phyloP scores from a whole-genome alignment of 2,797 vertebrate genomes.

The Uromys caudimaculatus region DNA sequence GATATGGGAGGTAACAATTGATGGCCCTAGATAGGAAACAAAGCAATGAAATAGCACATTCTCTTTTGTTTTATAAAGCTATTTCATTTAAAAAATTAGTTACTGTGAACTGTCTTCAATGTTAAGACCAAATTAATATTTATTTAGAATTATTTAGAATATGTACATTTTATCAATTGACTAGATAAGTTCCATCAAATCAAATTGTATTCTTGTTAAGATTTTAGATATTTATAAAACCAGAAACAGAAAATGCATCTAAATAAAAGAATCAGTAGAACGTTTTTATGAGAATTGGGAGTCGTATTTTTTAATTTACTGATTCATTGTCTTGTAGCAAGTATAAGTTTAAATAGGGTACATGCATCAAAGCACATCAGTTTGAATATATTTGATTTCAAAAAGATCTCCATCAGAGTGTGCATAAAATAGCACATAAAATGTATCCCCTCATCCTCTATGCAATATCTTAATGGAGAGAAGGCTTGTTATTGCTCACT shows the following conservation, averaged over 20 bases:
- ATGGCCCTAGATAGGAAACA: not conserved
- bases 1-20: fast-evolving
- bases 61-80: not conserved
- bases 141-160: not conserved
- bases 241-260: not conserved
- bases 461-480: not conserved
- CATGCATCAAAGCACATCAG: not conserved
- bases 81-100: not conserved
- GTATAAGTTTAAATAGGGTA: not conserved
- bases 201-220: not conserved
- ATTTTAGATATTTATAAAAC: not conserved
- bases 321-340: not conserved
- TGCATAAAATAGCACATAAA: not conserved
- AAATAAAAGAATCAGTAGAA: not conserved
- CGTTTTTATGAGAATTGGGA: not conserved
- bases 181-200: not conserved
- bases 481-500: not conserved
- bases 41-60: not conserved
- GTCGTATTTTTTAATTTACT: not conserved
- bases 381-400: not conserved
- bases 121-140: not conserved
- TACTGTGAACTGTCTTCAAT: not conserved
- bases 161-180: too few relatives aligned
- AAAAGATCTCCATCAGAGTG: not conserved
- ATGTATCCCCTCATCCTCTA: not conserved